Evolutionary conservation across 2,797 vertebrate species (phyloP), one percentile per base, ranked within the genome.

Genomic region (Potorous gilbertii): DNA sequence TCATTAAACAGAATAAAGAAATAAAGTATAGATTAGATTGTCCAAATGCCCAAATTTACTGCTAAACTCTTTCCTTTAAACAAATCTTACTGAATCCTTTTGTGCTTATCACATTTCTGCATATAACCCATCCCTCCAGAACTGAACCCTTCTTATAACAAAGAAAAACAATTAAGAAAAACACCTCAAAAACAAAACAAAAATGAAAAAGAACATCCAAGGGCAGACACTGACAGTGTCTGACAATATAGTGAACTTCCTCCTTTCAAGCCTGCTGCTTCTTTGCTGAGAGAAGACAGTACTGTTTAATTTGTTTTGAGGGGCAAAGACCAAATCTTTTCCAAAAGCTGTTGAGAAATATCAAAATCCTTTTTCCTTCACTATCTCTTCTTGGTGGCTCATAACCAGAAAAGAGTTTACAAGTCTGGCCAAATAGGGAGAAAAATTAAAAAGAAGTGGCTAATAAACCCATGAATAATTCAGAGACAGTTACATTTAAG

Each of bases 401-500:
- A 50, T 87, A 46, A 46, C 40, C 13, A 87, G 21, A 46, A 66
- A 90, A 24, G 11, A 95, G 59, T 91, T 93, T 95, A 90, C 74
- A 96, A 95, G 46, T 31, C 0, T 62, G 54, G 57, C 54, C 92
- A 91, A 95, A 96, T 92, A 56, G 5, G 0, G 12, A 18, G 31
- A 50, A 29, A 93, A 94, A 96, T 89, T 56, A 54, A 59, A 54
- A 95, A 90, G 59, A 62, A 74, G 0, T 74, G 62, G n/a, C n/a
- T n/a, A 40, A 74, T 21, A 3, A 21, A 46, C 18, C 94, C 92
- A 94, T 91, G 54, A 95, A 54, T 93, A 96, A 92, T 90, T 91
- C 92, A 93, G 34, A 27, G 93, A 90, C 52, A 95, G 92, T 10
- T 96, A 4, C 50, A 96, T 27, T 91, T 96, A 66, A n/a, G 34